These are phyloP conservation scores for Cephalopterus ornatus DNA, from an alignment of 2,113 vertebrate genomes.

Conservation along the genomic window DNA sequence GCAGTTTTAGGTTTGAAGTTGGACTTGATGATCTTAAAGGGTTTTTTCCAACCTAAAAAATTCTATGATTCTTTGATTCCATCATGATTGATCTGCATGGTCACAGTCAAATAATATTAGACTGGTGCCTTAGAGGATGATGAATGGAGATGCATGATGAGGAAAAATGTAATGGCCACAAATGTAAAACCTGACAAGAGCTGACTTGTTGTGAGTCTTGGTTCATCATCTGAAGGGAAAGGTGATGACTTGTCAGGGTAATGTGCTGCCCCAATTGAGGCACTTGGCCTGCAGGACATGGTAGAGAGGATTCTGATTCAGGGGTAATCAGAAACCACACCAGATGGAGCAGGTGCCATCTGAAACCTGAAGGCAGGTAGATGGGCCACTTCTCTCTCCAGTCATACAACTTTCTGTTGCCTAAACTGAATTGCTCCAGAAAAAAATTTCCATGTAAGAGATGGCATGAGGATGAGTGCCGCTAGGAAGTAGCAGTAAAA, in stretches of 20 bases:
- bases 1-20: neutral
- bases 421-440: neutral
- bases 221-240: neutral
- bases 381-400: neutral
- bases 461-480: neutral
- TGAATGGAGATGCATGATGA: neutral
- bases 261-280: rapidly evolving
- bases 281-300: neutral
- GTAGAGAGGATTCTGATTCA: rapidly evolving
- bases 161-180: neutral
- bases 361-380: neutral
- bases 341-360: neutral
- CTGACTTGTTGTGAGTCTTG: neutral
- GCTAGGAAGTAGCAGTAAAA: neutral
- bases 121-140: neutral
- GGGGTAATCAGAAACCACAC: neutral
- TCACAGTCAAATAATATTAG: neutral
- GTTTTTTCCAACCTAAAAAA: neutral
- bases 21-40: rapidly evolving
- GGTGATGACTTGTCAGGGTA: neutral
- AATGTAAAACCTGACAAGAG: neutral
- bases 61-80: neutral
- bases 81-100: neutral
- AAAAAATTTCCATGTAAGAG: neutral
- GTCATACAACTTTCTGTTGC: neutral